Evolutionary conservation across 2,888 invertebrate species (phyloP).

Genomic region (Acanthococcus lagerstroemiae): DNA sequence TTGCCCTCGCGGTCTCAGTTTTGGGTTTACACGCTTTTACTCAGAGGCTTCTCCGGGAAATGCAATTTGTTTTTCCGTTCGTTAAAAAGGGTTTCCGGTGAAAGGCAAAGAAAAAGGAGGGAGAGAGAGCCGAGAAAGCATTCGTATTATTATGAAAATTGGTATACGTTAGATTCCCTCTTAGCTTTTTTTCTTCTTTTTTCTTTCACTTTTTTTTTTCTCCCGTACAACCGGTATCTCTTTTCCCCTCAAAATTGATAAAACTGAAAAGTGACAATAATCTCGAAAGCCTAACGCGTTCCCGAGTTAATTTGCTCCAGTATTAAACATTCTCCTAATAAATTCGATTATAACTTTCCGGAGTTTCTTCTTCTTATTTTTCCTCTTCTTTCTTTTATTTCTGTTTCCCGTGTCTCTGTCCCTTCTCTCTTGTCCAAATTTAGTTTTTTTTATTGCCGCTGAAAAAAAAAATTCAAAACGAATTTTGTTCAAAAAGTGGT

Average conservation of each 20-base stretch:
- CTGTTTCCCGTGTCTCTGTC: not conserved
- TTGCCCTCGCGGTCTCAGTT: not conserved
- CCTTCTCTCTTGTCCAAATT: not conserved
- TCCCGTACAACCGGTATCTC: not conserved
- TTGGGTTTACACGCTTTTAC: not conserved
- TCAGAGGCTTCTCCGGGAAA: not conserved
- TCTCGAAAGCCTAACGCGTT: slow-evolving; percentile 5
- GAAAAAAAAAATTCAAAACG: too few species aligned
- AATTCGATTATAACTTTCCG: slow-evolving; percentile 22
- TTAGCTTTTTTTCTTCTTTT: not conserved
- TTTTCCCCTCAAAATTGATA: not conserved
- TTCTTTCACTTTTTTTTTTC: not conserved
- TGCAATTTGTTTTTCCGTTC: not conserved
- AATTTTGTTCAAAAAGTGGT: too few species aligned
- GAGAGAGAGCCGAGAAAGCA: not conserved
- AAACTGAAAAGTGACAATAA: slow-evolving; percentile 1
- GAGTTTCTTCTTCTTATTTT: not conserved
- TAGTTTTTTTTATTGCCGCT: not conserved
- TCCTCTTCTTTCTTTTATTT: not conserved
- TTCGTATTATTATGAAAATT: not conserved
- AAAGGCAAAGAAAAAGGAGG: not conserved
- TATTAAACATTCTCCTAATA: slow-evolving; percentile 13
- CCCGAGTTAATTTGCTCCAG: slow-evolving; percentile 10
- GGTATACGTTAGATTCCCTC: not conserved
- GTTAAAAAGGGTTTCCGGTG: not conserved